A percentile compares a stretch with the other conserved stretches of the same genome.
These are phyloP conservation scores for Varanus komodoensis DNA, from an alignment of 2,113 vertebrate species.

Conservation along the genomic window DNA sequence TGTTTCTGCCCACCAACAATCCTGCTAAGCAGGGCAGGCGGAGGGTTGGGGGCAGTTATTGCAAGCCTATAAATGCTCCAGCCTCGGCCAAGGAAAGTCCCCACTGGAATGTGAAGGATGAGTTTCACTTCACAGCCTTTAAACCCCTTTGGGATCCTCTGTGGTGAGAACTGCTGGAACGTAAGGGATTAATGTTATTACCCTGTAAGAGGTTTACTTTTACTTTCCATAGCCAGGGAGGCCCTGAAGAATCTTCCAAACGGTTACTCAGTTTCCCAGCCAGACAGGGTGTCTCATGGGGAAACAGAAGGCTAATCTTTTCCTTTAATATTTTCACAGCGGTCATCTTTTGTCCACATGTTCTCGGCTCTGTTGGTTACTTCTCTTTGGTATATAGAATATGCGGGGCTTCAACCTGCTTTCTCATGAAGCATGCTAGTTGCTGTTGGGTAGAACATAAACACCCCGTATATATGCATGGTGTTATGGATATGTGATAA, in stretches of 20 bases:
- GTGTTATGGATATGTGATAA: too few species aligned
- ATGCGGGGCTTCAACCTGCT: background rate
- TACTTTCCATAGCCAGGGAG: slow-evolving; percentile 34
- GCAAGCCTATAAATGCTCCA: background rate
- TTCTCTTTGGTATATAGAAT: background rate
- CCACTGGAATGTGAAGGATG: accelerated
- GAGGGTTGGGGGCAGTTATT: background rate
- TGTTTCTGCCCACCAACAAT: background rate
- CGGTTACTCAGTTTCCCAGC: background rate
- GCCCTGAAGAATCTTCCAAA: background rate
- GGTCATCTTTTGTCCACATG: background rate
- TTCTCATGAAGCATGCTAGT: background rate
- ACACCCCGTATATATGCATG: background rate
- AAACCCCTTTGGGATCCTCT: slow-evolving; percentile 33
- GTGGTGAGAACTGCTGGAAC: slow-evolving; percentile 19
- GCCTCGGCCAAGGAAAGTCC: background rate
- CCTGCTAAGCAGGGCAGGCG: accelerated
- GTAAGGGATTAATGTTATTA: accelerated
- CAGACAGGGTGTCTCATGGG: slow-evolving; percentile 3
- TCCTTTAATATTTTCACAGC: background rate
- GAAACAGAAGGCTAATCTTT: accelerated
- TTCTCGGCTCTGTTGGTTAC: accelerated
- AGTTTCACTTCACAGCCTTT: slow-evolving; percentile 21
- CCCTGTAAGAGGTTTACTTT: background rate
- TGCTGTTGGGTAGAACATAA: background rate